phyloP scores from a whole-genome alignment of 2,888 invertebrate species.

The Agrypnus murinus region DNA sequence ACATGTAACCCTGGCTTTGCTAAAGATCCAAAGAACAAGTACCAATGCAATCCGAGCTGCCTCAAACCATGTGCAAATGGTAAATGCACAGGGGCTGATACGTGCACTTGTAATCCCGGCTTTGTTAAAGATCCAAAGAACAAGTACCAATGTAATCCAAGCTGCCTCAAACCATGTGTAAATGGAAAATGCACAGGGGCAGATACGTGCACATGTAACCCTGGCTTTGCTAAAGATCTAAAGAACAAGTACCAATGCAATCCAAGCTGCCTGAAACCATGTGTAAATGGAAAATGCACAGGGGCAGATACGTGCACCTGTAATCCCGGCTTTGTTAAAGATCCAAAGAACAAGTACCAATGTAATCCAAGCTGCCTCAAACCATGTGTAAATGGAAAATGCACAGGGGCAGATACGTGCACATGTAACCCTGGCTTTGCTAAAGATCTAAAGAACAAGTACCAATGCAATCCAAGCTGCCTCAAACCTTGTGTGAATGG shows the following conservation, averaged over 20 bases:
- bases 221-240: slow-evolving; percentile 48
- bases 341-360: slow-evolving; percentile 44
- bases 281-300: slow-evolving; percentile 55
- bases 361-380: slow-evolving; percentile 58
- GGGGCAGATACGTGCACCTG: slow-evolving; percentile 66
- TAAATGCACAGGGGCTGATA: slow-evolving; percentile 42
- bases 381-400: slow-evolving; percentile 69
- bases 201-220: slow-evolving; percentile 55
- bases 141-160: slow-evolving; percentile 51
- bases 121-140: slow-evolving; percentile 26
- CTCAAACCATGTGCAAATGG: slow-evolving; percentile 42
- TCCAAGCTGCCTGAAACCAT: slow-evolving; percentile 64
- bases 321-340: slow-evolving; percentile 47
- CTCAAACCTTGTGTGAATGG: slow-evolving; percentile 51
- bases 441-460: slow-evolving; percentile 45
- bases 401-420: slow-evolving; percentile 64
- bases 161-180: slow-evolving; percentile 65
- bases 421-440: slow-evolving; percentile 50
- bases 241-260: slow-evolving; percentile 61
- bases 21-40: slow-evolving; percentile 38
- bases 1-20: slow-evolving; percentile 53
- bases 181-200: slow-evolving; percentile 66
- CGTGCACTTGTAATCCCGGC: slow-evolving; percentile 41
- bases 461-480: slow-evolving; percentile 54
- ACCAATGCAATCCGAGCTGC: slow-evolving; percentile 42